A percentile compares a stretch with the other conserved stretches of the same genome.
phyloP scores from a whole-genome alignment of 2,113 vertebrate species.

The Helogale parvula region DNA sequence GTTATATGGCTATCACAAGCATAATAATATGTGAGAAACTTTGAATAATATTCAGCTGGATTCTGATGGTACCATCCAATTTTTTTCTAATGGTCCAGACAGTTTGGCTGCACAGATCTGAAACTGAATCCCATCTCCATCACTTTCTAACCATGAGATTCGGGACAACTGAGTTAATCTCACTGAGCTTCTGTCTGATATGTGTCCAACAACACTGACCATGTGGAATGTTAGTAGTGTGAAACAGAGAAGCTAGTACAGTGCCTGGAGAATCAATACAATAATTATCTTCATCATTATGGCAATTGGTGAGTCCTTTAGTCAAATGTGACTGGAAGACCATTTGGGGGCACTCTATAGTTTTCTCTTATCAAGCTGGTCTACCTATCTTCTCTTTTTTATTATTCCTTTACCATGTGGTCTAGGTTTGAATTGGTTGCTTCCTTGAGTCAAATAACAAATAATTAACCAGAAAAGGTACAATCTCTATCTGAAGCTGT shows the following conservation, averaged over 20 bases:
- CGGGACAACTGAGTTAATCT: not conserved
- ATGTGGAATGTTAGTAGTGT: not conserved
- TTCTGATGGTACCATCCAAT: not conserved
- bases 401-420: not conserved
- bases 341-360: not conserved
- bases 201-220: not conserved
- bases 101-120: not conserved
- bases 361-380: not conserved
- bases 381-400: not conserved
- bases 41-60: not conserved
- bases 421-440: not conserved
- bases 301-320: not conserved
- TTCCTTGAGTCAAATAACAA: constrained; percentile 48
- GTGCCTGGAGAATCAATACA: not conserved
- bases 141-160: not conserved
- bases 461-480: constrained; percentile 57
- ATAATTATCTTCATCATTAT: not conserved
- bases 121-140: not conserved
- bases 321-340: not conserved
- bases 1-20: not conserved
- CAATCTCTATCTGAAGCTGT: not conserved
- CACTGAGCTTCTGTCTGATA: not conserved
- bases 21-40: not conserved
- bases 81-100: not conserved
- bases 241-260: not conserved